Conservation (phyloP, 2,113 vertebrate genomes). For the Micronisus gabar region DNA sequence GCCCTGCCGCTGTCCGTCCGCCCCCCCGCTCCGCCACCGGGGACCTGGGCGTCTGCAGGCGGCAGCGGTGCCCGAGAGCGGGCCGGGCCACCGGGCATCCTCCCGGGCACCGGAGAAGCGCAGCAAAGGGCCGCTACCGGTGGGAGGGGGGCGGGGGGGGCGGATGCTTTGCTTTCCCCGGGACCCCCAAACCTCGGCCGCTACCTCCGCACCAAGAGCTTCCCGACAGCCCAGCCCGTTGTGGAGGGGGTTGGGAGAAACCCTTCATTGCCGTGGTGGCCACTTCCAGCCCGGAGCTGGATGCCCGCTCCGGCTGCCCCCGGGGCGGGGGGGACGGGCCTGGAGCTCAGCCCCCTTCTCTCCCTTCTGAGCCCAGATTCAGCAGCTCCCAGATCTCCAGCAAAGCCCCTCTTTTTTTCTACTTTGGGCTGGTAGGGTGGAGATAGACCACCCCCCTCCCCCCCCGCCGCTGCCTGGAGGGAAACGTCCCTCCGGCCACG, state of each 20-base stretch:
- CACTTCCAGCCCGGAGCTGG: background rate
- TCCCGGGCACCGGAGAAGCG: background rate
- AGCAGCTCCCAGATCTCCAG: background rate
- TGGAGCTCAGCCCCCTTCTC: background rate
- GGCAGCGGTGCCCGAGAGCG: background rate
- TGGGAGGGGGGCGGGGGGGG: no score
- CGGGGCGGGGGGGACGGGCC: no score
- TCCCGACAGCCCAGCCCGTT: background rate
- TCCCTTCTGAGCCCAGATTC: background rate
- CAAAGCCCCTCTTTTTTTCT: no score
- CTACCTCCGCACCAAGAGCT: no score
- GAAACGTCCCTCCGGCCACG: background rate
- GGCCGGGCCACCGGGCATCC: background rate
- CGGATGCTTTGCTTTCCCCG: no score
- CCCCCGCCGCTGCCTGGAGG: background rate
- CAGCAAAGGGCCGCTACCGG: no score
- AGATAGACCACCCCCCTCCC: background rate
- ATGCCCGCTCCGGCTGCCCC: background rate
- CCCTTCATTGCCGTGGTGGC: accelerated
- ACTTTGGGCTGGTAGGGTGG: background rate
- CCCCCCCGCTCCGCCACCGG: no score
- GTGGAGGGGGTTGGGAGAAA: background rate
- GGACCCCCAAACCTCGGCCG: background rate
- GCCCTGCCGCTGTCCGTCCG: no score
- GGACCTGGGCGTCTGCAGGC: no score